Base-by-base conservation (phyloP, 2,113 vertebrate species). In the Cyanoramphus novaezelandiae region DNA sequence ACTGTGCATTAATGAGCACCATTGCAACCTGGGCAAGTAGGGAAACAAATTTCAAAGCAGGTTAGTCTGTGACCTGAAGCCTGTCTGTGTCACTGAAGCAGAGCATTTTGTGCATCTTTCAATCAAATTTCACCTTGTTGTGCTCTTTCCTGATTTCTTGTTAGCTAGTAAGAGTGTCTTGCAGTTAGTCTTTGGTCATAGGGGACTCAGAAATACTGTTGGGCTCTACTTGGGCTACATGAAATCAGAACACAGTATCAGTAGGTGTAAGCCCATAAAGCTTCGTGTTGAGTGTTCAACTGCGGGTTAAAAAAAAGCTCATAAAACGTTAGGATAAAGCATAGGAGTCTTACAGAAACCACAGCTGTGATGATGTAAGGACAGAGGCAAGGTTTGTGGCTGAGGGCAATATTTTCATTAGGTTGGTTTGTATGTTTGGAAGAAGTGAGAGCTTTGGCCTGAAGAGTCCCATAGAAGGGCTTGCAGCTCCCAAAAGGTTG, bases 361-460 rank as follows among this genome's bases (percentile, higher is more conserved):
- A 86, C 95, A 97, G 91, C 94, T 97, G 88, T 80, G 92, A 93
- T 95, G 92, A 90, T 93, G 92, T 94, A 95, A 97, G 85, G 92
- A 80, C 44, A 65, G 82, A 94, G 68, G 86, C 55, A 96, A 78
- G 80, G 91, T 83, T 90, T 97, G 94, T 95, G 83, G 88, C 95
- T 97, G 92, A 96, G 93, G 92, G 96, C 92, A 95, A 19, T 95
- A 74, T 97, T 94, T 96, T 95, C 82, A 55, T 94, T 88, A 86
- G 9, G 60, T 74, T 81, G 59, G 57, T 94, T 83, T 0, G 6
- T 92, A 4, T 86, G 83, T 96, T 94, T 94, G 81, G 75, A 93
- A 25, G 84, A 93, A 91, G 65, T 33, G 60, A 85, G 71, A 86
- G 86, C 53, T 12, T 76, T 88, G 86, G 82, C 81, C 86, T 88